Evolutionary conservation across 1,140 invertebrate genomes (phyloP), one percentile per base, ranked within the genome.

Genomic region (Pissodes strobi): DNA sequence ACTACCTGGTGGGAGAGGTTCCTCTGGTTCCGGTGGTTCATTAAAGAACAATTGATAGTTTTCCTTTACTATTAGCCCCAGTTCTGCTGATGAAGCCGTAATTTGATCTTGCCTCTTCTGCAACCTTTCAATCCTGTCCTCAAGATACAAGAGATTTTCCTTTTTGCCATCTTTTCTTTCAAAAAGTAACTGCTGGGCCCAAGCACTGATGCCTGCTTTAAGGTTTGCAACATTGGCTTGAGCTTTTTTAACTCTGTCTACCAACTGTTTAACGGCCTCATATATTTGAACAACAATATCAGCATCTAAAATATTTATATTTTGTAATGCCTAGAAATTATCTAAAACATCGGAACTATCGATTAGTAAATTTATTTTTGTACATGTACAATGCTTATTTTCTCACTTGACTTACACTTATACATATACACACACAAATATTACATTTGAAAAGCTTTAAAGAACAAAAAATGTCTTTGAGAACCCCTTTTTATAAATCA

Each of bases 151-250:
- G 13, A 88, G 72, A 51, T 83, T 79, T 38, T 87, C 84, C 61
- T 82, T 80, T 72, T 84, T 87, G 0, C 80, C 78, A 67, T 89
- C 86, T 71, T 79, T 83, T 3, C 89, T 76, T 66, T 87, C 84
- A 74, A 89, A 88, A 17, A 94, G 75, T 13, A 91, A 88, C 18
- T 79, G 68, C 68, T 86, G 82, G 2, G 84, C 85, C 91, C 90
- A 93, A 0, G 78, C 75, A 8, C 85, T 82, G 58, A 92, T 87
- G 1, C 86, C 77, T 10, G 80, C 79, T 13, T 83, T 69, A 0
- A 86, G 78, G 76, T 64, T 82, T 72, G 77, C 88, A 83, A 69
- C 86, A 64, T 86, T 85, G 30, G 83, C 79, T 76, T 91, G 89
- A 3, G 88, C 82, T 39, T 85, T 82, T 57, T 86, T 78, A 1